Conservation (phyloP, 2,113 vertebrate species). For the Grammomys dolichurus region DNA sequence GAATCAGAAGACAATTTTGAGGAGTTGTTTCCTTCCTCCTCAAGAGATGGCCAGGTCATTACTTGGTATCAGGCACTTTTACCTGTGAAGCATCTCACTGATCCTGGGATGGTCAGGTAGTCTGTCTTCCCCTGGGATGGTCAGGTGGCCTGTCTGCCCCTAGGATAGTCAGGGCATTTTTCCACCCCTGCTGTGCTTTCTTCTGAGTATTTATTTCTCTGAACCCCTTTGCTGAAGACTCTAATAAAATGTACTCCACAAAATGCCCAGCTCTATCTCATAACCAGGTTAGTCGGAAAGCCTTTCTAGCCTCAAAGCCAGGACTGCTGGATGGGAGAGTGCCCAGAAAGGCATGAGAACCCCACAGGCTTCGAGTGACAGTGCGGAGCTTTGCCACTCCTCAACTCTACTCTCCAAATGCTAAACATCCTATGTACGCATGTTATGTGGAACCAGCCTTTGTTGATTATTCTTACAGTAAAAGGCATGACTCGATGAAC, state of each 20-base stretch:
- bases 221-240: neutral
- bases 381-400: neutral
- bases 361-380: accelerated
- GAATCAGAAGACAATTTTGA: neutral
- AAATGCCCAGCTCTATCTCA: neutral
- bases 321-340: neutral
- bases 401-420: neutral
- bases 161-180: too few species aligned
- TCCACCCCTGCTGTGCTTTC: neutral
- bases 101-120: neutral
- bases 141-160: neutral
- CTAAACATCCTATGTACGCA: neutral
- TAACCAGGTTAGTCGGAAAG: neutral
- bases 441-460: neutral
- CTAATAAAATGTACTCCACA: neutral
- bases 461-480: slow-evolving; percentile 17
- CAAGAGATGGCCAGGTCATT: neutral
- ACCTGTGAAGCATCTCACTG: neutral
- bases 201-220: neutral
- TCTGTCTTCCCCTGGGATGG: neutral
- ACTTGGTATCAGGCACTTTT: neutral
- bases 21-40: neutral
- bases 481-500: slow-evolving; percentile 52
- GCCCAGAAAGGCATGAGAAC: too few species aligned
- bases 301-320: neutral